Base-by-base conservation (phyloP, 1,140 invertebrate genomes). In the Drosophila lacteicornis region DNA sequence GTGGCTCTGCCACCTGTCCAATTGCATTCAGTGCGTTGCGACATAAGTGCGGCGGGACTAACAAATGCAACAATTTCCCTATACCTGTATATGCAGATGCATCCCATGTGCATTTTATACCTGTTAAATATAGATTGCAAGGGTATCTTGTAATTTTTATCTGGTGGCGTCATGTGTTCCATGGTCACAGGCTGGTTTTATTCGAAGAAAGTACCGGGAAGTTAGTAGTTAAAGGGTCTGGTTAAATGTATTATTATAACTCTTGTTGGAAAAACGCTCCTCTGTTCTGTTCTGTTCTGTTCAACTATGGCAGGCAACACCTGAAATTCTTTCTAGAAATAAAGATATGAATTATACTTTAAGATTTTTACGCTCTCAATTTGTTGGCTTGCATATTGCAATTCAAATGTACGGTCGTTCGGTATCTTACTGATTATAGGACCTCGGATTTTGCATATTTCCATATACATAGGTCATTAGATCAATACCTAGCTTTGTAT, bases 11-110 rank as follows among this genome's bases (percentile, higher is more conserved):
- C 79, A 79, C 77, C 83, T 82, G 84, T 87, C 76, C 74, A 86
- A 79, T 80, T 82, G 82, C 79, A 87, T 82, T 83, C 83, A 76
- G 38, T 49, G 43, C 25, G 25, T 58, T 75, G 30, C 30, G 30
- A 33, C 30, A 33, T 33, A 33, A 33, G 30, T 33, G 68, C 66
- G 79, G 76, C 49, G 63, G 25, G 47, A 59, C 60, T 36, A 62
- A 25, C 61, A 75, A 81, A 76, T 86, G 80, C 83, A 82, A 87
- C 80, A 86, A 85, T 86, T 86, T 82, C 58, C 65, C 53, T 59
- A 45, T 77, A 30, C 45, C 38, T 30, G 45, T 17, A 60, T 50
- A 70, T 75, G 63, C 38, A 61, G 46, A 70, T 58, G 67, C 74
- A 75, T 74, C 65, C 65, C 59, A 46, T 51, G 15, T 25, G 36